phyloP scores from a whole-genome alignment of 2,113 vertebrate species.

The Furnarius figulus region DNA sequence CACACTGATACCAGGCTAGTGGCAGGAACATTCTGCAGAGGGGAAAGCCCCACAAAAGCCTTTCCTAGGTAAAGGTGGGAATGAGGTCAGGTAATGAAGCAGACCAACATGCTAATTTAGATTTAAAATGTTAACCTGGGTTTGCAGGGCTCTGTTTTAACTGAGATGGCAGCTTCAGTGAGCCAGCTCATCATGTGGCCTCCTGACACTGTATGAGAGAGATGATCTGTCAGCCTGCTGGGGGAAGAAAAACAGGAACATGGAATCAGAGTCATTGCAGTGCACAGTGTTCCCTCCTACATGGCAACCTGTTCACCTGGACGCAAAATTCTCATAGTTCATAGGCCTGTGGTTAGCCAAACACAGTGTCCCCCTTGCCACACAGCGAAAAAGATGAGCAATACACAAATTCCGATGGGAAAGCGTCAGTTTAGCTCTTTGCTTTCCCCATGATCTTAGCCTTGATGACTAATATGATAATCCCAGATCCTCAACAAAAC shows the following conservation, averaged over 20 bases:
- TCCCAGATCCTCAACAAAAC: background rate
- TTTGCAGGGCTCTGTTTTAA: background rate
- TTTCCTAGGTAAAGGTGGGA: background rate
- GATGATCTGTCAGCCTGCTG: background rate
- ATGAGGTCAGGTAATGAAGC: background rate
- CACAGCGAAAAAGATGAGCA: background rate
- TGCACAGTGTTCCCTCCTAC: background rate
- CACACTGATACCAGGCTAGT: background rate
- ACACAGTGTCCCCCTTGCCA: background rate
- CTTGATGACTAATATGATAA: slow-evolving; percentile 12
- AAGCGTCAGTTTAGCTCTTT: background rate
- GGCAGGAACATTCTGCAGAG: accelerated
- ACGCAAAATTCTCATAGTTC: background rate
- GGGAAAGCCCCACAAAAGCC: background rate
- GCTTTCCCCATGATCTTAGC: background rate
- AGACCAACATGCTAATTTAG: background rate
- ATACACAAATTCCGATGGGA: background rate
- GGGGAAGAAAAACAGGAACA: background rate
- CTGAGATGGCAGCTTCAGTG: background rate
- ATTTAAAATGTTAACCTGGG: background rate
- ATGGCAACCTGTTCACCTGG: background rate
- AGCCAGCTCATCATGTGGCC: accelerated
- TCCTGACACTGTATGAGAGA: background rate
- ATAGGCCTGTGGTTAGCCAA: background rate
- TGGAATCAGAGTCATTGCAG: background rate